Percentiles rank a stretch among this genome's conserved stretches.
These are phyloP conservation scores for Glaucomys volans DNA, from an alignment of 2,113 vertebrate genomes.

Conservation along the genomic window DNA sequence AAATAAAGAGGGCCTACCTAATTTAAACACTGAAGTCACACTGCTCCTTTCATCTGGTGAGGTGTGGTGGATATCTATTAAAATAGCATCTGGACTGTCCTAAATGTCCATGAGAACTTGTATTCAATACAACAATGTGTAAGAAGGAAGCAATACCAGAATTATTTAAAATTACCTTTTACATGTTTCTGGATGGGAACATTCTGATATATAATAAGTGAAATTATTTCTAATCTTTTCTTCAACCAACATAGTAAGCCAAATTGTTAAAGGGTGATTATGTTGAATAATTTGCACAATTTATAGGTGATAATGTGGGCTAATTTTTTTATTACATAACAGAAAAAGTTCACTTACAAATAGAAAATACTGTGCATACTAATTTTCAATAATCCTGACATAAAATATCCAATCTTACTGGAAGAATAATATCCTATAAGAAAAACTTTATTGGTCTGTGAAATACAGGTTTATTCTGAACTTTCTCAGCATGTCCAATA, in stretches of 20 bases:
- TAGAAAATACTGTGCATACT: conserved; percentile 12
- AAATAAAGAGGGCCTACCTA: not conserved
- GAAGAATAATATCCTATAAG: conserved; percentile 38
- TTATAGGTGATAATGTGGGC: not conserved
- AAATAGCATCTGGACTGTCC: not conserved
- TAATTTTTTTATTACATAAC: not conserved
- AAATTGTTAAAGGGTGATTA: not conserved
- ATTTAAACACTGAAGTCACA: not conserved
- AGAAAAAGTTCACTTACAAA: conserved; percentile 3
- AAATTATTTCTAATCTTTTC: conserved; percentile 47
- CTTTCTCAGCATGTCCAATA: conserved; percentile 60
- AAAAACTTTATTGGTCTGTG: conserved; percentile 59
- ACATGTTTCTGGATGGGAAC: not conserved
- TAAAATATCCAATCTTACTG: conserved; percentile 37
- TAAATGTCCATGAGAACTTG: not conserved
- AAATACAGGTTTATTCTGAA: conserved; percentile 37
- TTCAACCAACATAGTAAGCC: not conserved
- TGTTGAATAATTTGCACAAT: not conserved
- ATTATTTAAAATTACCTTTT: conserved; percentile 36
- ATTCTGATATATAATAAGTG: not conserved
- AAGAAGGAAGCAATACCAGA: conserved; percentile 21
- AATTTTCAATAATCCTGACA: not conserved
- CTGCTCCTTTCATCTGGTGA: conserved; percentile 18
- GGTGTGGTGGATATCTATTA: not conserved
- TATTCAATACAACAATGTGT: not conserved